Percentiles rank a stretch among this genome's conserved stretches.
These are phyloP conservation scores for Galeopsomyia nigrocyanea DNA, from an alignment of 2,888 invertebrate genomes.

Conservation along the genomic window DNA sequence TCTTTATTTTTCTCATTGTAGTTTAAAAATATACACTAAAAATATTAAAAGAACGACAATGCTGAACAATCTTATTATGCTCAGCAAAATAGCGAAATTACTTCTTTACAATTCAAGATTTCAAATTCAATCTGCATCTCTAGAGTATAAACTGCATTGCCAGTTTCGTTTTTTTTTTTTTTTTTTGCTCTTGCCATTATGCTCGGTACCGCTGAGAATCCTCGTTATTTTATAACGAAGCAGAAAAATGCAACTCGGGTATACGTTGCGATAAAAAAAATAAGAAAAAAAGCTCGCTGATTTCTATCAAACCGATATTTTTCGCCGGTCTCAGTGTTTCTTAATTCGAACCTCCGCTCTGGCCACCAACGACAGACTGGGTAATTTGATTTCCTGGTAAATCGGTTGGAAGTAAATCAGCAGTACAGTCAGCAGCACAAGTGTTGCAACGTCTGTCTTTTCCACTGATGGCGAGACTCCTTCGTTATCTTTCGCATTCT, in stretches of 20 bases:
- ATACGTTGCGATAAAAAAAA: constrained; percentile 40
- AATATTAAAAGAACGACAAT: no score
- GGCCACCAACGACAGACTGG: constrained; percentile 47
- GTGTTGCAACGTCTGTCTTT: constrained; percentile 48
- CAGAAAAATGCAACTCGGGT: constrained; percentile 44
- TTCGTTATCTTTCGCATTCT: background rate
- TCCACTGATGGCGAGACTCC: constrained; percentile 7
- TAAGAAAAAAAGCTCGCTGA: constrained; percentile 53
- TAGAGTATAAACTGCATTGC: constrained; percentile 13
- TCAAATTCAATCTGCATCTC: background rate
- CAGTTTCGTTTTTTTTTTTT: background rate
- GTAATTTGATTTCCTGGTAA: constrained; percentile 65
- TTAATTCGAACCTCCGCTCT: constrained; percentile 64
- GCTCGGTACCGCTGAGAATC: constrained; percentile 6
- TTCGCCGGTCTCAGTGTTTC: constrained; percentile 67
- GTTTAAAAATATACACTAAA: no score
- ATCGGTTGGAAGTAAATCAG: constrained; percentile 66
- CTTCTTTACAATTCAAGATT: no score
- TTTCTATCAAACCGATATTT: constrained; percentile 66
- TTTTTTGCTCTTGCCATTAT: constrained; percentile 22
- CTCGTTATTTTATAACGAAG: constrained; percentile 46
- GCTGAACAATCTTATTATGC: no score
- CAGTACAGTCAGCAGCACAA: constrained; percentile 60
- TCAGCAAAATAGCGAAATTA: no score
- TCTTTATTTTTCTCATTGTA: no score